Conservation (phyloP, 2,113 vertebrate species). For the Equus przewalskii region DNA sequence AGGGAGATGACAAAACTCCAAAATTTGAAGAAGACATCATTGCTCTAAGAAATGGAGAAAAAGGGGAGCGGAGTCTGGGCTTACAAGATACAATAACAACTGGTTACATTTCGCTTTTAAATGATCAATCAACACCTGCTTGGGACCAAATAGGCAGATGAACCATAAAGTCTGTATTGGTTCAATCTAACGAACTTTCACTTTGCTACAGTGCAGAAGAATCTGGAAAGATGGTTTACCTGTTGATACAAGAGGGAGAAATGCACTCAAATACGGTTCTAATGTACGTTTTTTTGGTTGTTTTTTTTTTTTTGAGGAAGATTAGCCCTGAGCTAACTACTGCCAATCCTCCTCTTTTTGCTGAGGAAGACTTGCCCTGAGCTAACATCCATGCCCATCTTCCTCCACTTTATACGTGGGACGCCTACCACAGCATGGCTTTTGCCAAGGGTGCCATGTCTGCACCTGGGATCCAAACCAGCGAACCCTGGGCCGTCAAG, state of each 20-base stretch:
- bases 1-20: background rate
- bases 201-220: background rate
- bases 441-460: too few relatives aligned
- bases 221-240: background rate
- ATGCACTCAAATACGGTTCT: background rate
- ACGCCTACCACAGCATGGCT: too few relatives aligned
- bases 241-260: background rate
- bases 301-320: too few relatives aligned
- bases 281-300: too few relatives aligned
- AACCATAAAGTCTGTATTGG: background rate
- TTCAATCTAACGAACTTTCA: background rate
- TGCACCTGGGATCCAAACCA: too few relatives aligned
- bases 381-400: too few relatives aligned
- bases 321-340: too few relatives aligned
- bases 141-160: background rate
- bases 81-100: background rate
- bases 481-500: too few relatives aligned
- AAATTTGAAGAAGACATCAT: background rate
- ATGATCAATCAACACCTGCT: background rate
- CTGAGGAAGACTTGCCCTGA: too few relatives aligned
- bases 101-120: background rate
- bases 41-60: background rate
- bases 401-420: too few relatives aligned
- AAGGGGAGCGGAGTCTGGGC: background rate
- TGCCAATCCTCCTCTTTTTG: too few relatives aligned